Percentiles rank a stretch among this genome's conserved stretches.
These are phyloP conservation scores for Lethenteron camtschaticum DNA, from an alignment of 2,113 vertebrate species.

Conservation along the genomic window DNA sequence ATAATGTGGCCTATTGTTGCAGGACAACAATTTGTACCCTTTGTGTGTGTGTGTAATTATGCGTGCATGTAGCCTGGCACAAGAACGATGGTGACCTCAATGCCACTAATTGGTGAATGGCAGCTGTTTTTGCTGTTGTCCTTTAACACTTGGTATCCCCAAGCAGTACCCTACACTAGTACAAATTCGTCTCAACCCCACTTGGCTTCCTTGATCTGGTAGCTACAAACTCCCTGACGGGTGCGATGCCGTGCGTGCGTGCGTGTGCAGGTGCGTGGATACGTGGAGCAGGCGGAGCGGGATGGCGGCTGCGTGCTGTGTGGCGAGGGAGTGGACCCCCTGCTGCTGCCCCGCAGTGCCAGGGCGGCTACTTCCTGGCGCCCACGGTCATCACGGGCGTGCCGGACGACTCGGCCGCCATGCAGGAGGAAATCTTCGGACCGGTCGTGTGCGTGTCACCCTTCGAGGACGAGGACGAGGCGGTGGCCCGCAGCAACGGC, in stretches of 20 bases:
- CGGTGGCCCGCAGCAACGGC: slow-evolving; percentile 40
- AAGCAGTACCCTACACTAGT: too few relatives aligned
- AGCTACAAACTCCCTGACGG: slow-evolving; percentile 6
- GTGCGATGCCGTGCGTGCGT: neutral
- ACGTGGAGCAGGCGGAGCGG: slow-evolving; percentile 35
- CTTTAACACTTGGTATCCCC: too few relatives aligned
- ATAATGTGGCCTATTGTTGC: too few relatives aligned
- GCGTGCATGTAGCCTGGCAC: too few relatives aligned
- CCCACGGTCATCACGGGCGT: slow-evolving; percentile 51
- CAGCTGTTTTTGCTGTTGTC: too few relatives aligned
- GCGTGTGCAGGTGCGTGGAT: slow-evolving; percentile 39
- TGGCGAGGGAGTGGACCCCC: slow-evolving; percentile 51
- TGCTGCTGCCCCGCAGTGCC: slow-evolving; percentile 34
- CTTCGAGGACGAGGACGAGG: slow-evolving; percentile 73
- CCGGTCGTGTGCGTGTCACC: slow-evolving; percentile 59
- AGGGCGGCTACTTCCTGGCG: slow-evolving; percentile 61
- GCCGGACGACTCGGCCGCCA: slow-evolving; percentile 45
- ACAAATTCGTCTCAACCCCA: too few relatives aligned
- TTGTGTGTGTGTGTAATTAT: too few relatives aligned
- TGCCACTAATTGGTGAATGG: too few relatives aligned
- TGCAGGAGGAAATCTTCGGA: slow-evolving; percentile 96
- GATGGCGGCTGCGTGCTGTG: slow-evolving; percentile 62
- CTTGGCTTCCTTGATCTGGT: neutral
- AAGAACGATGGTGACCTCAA: too few relatives aligned
- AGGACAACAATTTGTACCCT: too few relatives aligned